phyloP scores from a whole-genome alignment of 2,797 vertebrate genomes.

The Catamblyrhynchus diadema region DNA sequence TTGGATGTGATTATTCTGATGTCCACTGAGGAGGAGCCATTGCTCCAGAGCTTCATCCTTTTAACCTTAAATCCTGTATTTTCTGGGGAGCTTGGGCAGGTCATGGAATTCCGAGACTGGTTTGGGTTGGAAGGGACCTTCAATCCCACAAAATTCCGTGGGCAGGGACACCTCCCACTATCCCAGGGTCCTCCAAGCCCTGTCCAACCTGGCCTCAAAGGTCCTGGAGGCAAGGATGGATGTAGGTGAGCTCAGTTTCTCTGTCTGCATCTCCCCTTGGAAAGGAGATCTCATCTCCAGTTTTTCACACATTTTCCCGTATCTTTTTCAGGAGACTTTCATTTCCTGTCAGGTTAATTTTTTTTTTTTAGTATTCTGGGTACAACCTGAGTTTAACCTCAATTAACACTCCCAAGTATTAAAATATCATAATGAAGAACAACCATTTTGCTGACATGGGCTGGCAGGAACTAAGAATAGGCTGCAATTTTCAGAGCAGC shows the following conservation, averaged over 20 bases:
- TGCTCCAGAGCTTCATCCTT: neutral
- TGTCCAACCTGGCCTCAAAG: neutral
- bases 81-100: neutral
- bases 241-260: rapidly evolving
- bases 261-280: neutral
- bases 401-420: slow-evolving; percentile 34
- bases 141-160: neutral
- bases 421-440: slow-evolving; percentile 1
- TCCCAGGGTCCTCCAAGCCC: neutral
- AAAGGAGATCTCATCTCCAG: neutral
- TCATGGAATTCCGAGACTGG: neutral
- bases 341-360: neutral
- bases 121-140: neutral
- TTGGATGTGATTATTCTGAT: neutral
- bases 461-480: slow-evolving; percentile 27
- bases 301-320: neutral
- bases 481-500: slow-evolving; percentile 27
- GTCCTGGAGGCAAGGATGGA: neutral
- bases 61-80: rapidly evolving
- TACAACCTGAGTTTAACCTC: slow-evolving; percentile 32
- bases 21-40: rapidly evolving
- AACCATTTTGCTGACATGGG: slow-evolving; percentile 1
- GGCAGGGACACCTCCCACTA: neutral
- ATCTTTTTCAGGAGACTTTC: neutral
- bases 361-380: neutral